Base-by-base conservation (phyloP, 2,888 invertebrate species). In the Branchipolynoe longqiensis region DNA sequence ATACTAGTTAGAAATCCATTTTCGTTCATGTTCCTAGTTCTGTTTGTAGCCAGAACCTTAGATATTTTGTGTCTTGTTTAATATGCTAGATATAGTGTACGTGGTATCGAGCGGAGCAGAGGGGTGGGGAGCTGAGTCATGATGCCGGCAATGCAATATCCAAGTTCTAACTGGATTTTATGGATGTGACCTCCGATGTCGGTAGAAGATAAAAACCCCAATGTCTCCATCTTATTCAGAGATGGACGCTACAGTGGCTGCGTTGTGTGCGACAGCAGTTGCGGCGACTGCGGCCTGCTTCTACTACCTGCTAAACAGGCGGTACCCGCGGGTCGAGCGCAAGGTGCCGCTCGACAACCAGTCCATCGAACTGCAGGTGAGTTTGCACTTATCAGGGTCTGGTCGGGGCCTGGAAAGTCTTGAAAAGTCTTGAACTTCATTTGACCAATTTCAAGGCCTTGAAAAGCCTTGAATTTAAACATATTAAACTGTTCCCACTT, bases 311-410 rank as follows among this genome's bases (percentile, higher is more conserved):
- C 6, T 48, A 0, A 82, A 78, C 54, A 78, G 31, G 31, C 41
- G 48, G 78, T 78, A 78, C 54, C 78, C 78, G 78, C 78, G 78
- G 6, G 1, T 25, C 48, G 25, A 28, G 22, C 85, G 54, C 25
- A 73, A 83, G 2, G 69, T 87, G 18, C 62, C 41, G 14, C 83
- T 87, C 40, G 36, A 83, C 54, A 82, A 87, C 36, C 87, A 87
- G 83, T 85, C 85, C n/a, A 62, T 85, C n/a, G 87, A 87, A 78
- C 73, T 87, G 22, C 81, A 84, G 83, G 87, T 87, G 83, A 28
- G 33, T 48, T n/a, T 56, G n/a, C 18, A n/a, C n/a, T n/a, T n/a
- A n/a, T n/a, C n/a, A n/a, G n/a, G n/a, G n/a, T n/a, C n/a, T n/a
- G n/a, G n/a, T n/a, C n/a, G n/a, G n/a, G n/a, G n/a, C n/a, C n/a